A percentile compares a stretch with the other conserved stretches of the same genome.
Evolutionary conservation across 1,140 invertebrate species (phyloP).

Genomic region (Drosophila cardini): DNA sequence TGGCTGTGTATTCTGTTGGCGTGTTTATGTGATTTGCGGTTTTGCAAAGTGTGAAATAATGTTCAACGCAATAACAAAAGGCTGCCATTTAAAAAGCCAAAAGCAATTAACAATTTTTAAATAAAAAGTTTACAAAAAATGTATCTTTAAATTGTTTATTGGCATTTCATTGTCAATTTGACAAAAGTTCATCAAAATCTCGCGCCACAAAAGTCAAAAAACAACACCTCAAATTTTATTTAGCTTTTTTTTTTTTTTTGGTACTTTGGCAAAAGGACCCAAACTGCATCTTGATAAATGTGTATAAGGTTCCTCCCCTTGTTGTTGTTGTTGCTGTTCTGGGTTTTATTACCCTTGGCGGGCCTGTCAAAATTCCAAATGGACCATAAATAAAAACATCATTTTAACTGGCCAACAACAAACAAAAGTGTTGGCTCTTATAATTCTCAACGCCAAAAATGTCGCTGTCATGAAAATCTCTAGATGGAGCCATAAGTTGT

Average conservation of each 20-base stretch:
- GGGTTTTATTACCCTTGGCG: conserved; percentile 72
- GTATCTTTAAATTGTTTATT: conserved; percentile 34
- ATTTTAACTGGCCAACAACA: conserved; percentile 52
- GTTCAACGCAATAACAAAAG: conserved; percentile 1
- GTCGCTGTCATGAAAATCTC: conserved; percentile 50
- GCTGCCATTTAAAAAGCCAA: neutral
- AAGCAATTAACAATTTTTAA: neutral
- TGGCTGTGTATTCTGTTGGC: neutral
- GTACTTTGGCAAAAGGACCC: conserved; percentile 6
- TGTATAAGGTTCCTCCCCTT: conserved; percentile 21
- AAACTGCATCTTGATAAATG: conserved; percentile 71
- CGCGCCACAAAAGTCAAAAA: conserved; percentile 26
- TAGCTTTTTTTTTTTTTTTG: no score
- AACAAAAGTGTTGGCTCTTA: conserved; percentile 18
- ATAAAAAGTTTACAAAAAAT: neutral
- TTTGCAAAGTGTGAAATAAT: conserved; percentile 34
- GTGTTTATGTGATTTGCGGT: conserved; percentile 4
- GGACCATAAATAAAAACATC: conserved; percentile 84
- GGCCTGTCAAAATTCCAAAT: conserved; percentile 81
- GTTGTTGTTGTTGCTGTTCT: conserved; percentile 45
- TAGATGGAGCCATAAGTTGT: conserved; percentile 72
- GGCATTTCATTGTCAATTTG: conserved; percentile 64
- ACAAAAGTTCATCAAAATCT: conserved; percentile 77
- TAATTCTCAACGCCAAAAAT: conserved; percentile 63
- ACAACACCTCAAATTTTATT: conserved; percentile 7